Base-by-base conservation (phyloP, 2,888 invertebrate species). In the Lasius fuliginosus region DNA sequence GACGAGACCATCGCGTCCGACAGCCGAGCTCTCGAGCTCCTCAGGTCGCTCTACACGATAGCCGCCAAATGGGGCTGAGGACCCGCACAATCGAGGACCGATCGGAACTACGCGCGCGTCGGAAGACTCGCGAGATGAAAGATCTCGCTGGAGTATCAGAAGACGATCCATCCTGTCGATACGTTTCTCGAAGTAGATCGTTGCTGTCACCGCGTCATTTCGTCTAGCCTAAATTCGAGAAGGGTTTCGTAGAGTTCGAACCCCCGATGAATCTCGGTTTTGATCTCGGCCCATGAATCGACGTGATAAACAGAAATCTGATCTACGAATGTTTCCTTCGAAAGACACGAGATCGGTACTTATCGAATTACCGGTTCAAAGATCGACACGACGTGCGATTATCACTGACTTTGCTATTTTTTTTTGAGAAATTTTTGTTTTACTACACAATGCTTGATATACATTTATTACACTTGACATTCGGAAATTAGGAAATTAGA, bases 21-120 rank as follows among this genome's bases (percentile, higher is more conserved):
- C 92, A 96, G 97, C 33, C 96, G 98, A 94, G 98, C 98, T 18
- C 95, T 98, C 91, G 98, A 98, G 95, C 95, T 98, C 90, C 96
- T 98, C 93, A 97, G 97, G 95, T 98, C 98, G 87, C 95, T 98
- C 83, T 98, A 98, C 95, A 97, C 97, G 87, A 97, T 98, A 94
- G 98, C 98, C 82, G 97, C 98, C 30, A 97, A 97, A 95, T 98
- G 98, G 96, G 98, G 98, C 91, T 96, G 96, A 95, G 73, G n/a
- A 36, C n/a, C n/a, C 53, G 46, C 23, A 75, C 4, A 75, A 18
- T 23, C 11, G 27, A 53, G 33, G 11, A 36, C 42, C 60, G 71
- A 81, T 56, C 69, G 36, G 58, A 73, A 36, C 49, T 65, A 67
- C 75, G 53, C 60, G 67, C 58, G 42, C 76, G 76, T 83, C 67